These are phyloP conservation scores for Balanococcus diminutus DNA, from an alignment of 2,888 invertebrate species.

Conservation along the genomic window DNA sequence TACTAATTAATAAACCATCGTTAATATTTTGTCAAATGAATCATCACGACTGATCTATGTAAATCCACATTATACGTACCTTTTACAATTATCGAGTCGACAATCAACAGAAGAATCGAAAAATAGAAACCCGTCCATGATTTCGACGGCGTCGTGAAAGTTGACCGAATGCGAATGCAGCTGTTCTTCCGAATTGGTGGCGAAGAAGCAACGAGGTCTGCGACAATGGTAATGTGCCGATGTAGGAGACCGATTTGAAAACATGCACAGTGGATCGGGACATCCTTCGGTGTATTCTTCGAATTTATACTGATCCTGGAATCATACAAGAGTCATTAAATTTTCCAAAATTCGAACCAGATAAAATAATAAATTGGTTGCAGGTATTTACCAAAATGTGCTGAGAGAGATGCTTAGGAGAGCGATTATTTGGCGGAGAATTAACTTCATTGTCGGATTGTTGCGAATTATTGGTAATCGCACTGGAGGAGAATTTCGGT, in stretches of 20 bases:
- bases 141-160: slow-evolving; percentile 81
- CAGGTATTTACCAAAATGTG: slow-evolving; percentile 58
- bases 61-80: slow-evolving; percentile 58
- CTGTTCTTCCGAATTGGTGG: slow-evolving; percentile 78
- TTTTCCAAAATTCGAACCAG: background rate
- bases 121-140: slow-evolving; percentile 84
- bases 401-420: slow-evolving; percentile 53
- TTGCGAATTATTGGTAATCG: slow-evolving; percentile 43
- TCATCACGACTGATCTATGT: background rate
- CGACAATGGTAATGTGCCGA: slow-evolving; percentile 81
- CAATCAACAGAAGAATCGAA: slow-evolving; percentile 78
- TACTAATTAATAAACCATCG: slow-evolving; percentile 62
- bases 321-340: slow-evolving; percentile 61
- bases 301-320: slow-evolving; percentile 69
- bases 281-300: slow-evolving; percentile 70
- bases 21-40: slow-evolving; percentile 33
- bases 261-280: slow-evolving; percentile 76
- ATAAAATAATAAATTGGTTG: background rate
- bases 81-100: slow-evolving; percentile 69
- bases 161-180: slow-evolving; percentile 84
- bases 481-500: slow-evolving; percentile 68
- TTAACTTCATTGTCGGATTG: slow-evolving; percentile 60
- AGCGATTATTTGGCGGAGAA: slow-evolving; percentile 45
- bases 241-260: slow-evolving; percentile 61
- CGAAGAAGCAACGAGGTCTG: slow-evolving; percentile 79